phyloP scores from a whole-genome alignment of 92 coral and sea anemone genomes.

The Palythoa heliodiscus region DNA sequence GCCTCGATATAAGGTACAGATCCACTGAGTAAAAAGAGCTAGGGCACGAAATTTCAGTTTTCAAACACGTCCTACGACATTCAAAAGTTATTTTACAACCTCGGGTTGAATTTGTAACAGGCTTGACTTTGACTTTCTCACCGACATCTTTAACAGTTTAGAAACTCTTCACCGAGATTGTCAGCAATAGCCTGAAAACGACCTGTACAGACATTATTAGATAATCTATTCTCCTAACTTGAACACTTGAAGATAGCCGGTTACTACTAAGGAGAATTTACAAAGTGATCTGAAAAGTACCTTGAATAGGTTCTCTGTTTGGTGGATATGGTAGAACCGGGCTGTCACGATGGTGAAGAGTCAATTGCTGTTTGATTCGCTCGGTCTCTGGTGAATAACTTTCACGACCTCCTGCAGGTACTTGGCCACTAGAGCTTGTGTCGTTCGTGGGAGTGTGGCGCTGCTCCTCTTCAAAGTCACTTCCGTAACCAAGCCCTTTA shows the following conservation, averaged over 20 bases:
- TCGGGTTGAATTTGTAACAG: too few relatives aligned
- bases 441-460: constrained; percentile 74
- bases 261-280: neutral
- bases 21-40: too few relatives aligned
- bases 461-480: constrained; percentile 85
- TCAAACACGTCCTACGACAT: too few relatives aligned
- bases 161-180: too few relatives aligned
- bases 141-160: too few relatives aligned
- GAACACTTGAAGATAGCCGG: neutral
- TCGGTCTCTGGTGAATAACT: constrained; percentile 60
- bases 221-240: neutral
- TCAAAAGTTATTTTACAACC: too few relatives aligned
- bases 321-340: constrained; percentile 65
- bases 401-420: constrained; percentile 23
- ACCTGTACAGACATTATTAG: too few relatives aligned
- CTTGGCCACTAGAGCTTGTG: constrained; percentile 66
- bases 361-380: constrained; percentile 69
- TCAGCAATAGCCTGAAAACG: too few relatives aligned
- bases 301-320: constrained; percentile 66
- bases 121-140: too few relatives aligned
- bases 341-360: constrained; percentile 78
- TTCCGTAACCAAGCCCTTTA: constrained; percentile 62
- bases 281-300: constrained; percentile 30
- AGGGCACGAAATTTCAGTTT: too few relatives aligned
- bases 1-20: too few relatives aligned